phyloP scores from a whole-genome alignment of 2,113 vertebrate species.

The Acrocephalus arundinaceus region DNA sequence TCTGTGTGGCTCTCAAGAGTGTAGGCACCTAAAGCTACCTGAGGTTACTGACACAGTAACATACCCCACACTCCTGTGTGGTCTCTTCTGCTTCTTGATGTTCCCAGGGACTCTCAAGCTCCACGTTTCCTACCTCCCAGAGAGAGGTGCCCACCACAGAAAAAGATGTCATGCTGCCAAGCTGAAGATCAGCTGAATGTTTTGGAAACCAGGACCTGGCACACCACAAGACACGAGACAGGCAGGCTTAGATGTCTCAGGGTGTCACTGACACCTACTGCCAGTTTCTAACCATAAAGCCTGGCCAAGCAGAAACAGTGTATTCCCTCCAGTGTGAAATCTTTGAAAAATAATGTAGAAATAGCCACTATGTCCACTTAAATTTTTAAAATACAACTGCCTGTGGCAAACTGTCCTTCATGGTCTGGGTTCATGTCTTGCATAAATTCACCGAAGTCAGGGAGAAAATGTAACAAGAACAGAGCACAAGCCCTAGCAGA shows the following conservation, averaged over 20 bases:
- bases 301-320: not conserved
- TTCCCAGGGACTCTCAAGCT: not conserved
- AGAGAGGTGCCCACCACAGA: not conserved
- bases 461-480: not conserved
- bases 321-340: not conserved
- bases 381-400: not conserved
- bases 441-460: not conserved
- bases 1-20: not conserved
- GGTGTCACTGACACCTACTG: not conserved
- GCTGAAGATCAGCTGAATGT: not conserved
- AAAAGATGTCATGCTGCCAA: not conserved
- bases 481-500: not conserved
- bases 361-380: not conserved
- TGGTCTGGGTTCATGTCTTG: not conserved
- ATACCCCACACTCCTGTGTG: rapidly evolving
- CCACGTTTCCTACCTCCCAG: not conserved
- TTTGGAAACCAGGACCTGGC: not conserved
- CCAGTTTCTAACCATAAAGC: not conserved
- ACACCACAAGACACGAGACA: not conserved
- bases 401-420: not conserved
- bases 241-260: not conserved
- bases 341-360: not conserved
- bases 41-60: not conserved
- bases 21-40: not conserved
- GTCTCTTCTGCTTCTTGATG: not conserved